Conservation (phyloP, 2,797 vertebrate species). For the Propithecus deckenii region DNA sequence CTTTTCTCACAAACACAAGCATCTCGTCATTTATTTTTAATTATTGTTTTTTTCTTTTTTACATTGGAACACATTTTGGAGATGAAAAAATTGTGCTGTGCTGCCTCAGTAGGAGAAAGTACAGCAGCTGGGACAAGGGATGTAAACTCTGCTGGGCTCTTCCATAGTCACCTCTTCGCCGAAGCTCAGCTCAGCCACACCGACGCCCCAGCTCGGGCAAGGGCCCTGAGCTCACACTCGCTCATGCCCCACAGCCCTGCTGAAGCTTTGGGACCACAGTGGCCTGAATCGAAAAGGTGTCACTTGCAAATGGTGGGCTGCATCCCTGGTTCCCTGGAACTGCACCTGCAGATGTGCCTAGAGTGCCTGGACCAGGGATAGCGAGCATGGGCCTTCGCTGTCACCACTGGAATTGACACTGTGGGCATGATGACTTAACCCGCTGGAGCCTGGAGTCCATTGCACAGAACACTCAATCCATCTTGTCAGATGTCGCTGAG, state of each 20-base stretch:
- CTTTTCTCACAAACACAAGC: background rate
- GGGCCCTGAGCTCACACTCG: rapidly evolving
- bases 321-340: background rate
- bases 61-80: background rate
- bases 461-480: background rate
- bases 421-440: background rate
- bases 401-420: background rate
- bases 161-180: background rate
- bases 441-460: background rate
- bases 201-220: background rate
- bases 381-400: background rate
- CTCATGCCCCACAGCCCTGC: background rate
- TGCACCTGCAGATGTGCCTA: background rate
- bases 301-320: background rate
- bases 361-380: background rate
- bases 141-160: background rate
- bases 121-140: background rate
- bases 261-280: background rate
- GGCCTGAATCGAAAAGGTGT: background rate
- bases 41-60: background rate
- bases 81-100: background rate
- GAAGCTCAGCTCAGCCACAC: background rate
- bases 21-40: slow-evolving; percentile 20
- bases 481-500: background rate
- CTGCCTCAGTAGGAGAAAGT: background rate